Percentiles rank a stretch among this genome's conserved stretches.
phyloP scores from a whole-genome alignment of 2,888 invertebrate species.

The Amiota minor region DNA sequence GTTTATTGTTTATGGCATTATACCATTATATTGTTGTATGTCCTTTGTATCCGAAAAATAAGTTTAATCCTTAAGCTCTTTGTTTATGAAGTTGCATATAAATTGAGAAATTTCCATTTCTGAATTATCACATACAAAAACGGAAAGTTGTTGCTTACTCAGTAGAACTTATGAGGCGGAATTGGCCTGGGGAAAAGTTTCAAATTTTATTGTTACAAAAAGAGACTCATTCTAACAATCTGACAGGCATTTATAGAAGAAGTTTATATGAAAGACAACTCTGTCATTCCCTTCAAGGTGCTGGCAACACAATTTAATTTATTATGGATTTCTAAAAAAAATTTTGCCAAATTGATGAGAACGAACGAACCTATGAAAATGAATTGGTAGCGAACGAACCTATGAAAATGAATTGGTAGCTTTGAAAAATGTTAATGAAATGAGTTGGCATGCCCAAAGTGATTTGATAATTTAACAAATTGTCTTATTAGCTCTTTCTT shows the following conservation, averaged over 20 bases:
- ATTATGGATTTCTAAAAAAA: slow-evolving; percentile 9
- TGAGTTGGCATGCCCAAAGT: too few relatives aligned
- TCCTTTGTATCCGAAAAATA: slow-evolving; percentile 23
- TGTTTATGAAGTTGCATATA: slow-evolving; percentile 65
- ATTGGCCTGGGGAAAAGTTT: slow-evolving; percentile 6
- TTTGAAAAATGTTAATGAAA: too few relatives aligned
- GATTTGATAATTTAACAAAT: background rate
- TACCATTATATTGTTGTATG: slow-evolving; percentile 57
- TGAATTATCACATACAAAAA: slow-evolving; percentile 18
- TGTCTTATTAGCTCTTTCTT: background rate
- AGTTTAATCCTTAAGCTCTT: slow-evolving; percentile 66
- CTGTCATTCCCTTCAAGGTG: background rate
- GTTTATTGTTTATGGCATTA: slow-evolving; percentile 70
- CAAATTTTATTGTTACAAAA: slow-evolving; percentile 13
- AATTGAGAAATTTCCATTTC: slow-evolving; percentile 52
- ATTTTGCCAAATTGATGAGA: too few relatives aligned
- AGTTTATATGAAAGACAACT: too few relatives aligned
- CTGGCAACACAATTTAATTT: slow-evolving; percentile 30
- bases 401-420: too few relatives aligned
- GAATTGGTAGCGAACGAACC: too few relatives aligned
- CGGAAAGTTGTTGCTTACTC: slow-evolving; percentile 26
- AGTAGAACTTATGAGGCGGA: slow-evolving; percentile 28
- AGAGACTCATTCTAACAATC: background rate
- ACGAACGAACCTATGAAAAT: too few relatives aligned
- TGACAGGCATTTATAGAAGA: slow-evolving; percentile 26